A percentile compares a stretch with the other conserved stretches of the same genome.
These are phyloP conservation scores for Phainopepla nitens DNA, from an alignment of 2,113 vertebrate species.

Conservation along the genomic window DNA sequence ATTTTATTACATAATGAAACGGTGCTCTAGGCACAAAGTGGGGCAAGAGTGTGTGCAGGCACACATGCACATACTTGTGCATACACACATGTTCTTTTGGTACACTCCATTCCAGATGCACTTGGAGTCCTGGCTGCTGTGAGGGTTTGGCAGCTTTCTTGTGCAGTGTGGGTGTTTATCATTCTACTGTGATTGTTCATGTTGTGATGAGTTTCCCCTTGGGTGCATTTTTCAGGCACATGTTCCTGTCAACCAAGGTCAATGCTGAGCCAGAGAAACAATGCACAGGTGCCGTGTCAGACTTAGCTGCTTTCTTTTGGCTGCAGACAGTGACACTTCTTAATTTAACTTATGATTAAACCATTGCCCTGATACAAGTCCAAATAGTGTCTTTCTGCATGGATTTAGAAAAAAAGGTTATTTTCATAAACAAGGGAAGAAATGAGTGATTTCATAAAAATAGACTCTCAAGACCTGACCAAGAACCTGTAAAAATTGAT, in stretches of 20 bases:
- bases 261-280: constrained; percentile 13
- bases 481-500: not conserved
- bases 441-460: not conserved
- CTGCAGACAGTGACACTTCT: constrained; percentile 4
- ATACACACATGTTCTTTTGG: not conserved
- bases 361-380: not conserved
- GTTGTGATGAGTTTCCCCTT: constrained; percentile 52
- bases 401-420: not conserved
- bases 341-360: constrained; percentile 31
- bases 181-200: constrained; percentile 57
- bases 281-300: constrained; percentile 23
- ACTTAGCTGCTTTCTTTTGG: constrained; percentile 9
- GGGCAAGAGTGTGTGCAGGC: not conserved
- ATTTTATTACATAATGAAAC: not conserved
- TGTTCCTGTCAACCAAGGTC: constrained; percentile 61
- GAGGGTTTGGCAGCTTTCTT: constrained; percentile 48
- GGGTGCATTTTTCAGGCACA: constrained; percentile 63
- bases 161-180: constrained; percentile 63
- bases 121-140: constrained; percentile 25
- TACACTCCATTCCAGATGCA: constrained; percentile 56
- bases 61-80: not conserved
- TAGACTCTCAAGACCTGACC: not conserved
- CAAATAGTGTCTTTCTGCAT: not conserved
- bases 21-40: not conserved
- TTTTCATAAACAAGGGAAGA: constrained; percentile 44